A percentile compares a stretch with the other conserved stretches of the same genome.
Evolutionary conservation across 2,797 vertebrate species (phyloP).

Genomic region (Anabacerthia variegaticeps): DNA sequence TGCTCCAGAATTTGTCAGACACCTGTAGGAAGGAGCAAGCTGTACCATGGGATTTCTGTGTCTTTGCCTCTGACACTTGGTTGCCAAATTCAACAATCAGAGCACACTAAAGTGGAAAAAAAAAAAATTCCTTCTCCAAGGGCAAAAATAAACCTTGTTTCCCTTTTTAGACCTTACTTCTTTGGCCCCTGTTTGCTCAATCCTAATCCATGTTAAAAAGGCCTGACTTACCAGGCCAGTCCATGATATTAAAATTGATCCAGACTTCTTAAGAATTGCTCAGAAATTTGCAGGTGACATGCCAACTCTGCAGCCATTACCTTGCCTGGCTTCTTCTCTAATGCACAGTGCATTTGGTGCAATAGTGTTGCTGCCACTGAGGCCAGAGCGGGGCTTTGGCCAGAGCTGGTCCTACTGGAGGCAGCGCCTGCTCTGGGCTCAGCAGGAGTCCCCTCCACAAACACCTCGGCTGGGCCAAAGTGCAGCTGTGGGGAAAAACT

Average conservation of each 20-base stretch:
- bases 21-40: not conserved
- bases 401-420: not conserved
- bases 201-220: not conserved
- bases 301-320: not conserved
- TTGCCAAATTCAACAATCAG: not conserved
- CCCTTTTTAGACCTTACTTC: not conserved
- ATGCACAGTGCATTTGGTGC: not conserved
- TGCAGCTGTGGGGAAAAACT: not conserved
- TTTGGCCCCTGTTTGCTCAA: not conserved
- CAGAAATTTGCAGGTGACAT: not conserved
- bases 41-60: not conserved
- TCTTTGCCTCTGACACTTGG: not conserved
- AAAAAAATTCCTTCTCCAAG: not conserved
- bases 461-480: not conserved
- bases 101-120: not conserved
- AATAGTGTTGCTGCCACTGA: not conserved
- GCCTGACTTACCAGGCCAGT: not conserved
- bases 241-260: not conserved
- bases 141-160: not conserved
- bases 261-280: not conserved
- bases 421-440: not conserved
- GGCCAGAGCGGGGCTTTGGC: not conserved
- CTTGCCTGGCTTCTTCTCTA: not conserved
- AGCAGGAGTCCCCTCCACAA: not conserved
- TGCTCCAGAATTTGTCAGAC: not conserved